Base-by-base conservation (phyloP, 1,140 invertebrate species). In the Penaeus vannamei region DNA sequence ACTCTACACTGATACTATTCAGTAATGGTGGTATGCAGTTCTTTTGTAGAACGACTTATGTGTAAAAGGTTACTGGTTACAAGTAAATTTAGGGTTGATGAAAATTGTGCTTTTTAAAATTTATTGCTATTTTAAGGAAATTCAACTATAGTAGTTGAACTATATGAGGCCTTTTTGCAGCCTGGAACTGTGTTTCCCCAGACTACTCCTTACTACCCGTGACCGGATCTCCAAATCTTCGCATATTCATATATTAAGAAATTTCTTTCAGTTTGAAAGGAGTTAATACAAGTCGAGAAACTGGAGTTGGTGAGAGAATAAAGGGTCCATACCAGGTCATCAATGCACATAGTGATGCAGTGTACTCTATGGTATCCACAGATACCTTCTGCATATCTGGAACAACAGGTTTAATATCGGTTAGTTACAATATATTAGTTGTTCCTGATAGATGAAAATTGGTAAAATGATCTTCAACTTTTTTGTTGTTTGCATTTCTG, bases 291-390 rank as follows among this genome's bases (percentile, higher is more conserved):
- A 86, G 85, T 66, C 85, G 77, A 80, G 85, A 86, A 42, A 81
- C 76, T 8, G 77, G 85, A 59, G 61, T 86, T 62, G 85, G 85
- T 46, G 85, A 86, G 69, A 42, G 85, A 29, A 76, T 86, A 19
- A 77, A 32, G 60, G 61, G 77, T 36, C 85, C 85, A 29, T 86
- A 36, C 20, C 79, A 64, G 20, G 76, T 81, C 22, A 86, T 86
- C 36, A 86, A 42, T 66, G 85, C 85, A 32, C 85, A 86, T 59
- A 86, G 77, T 66, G 85, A 86, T 86, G 85, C 85, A 23, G 85
- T 86, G 46, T 86, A 86, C 23, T 60, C 85, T 26, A 86, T 86
- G 85, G 85, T 86, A 61, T 60, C 76, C 76, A 86, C 85, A n/a
- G 85, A 86, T 62, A 72, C 59, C 23, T 86, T 86, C 60, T 86